Evolutionary conservation across 2,888 invertebrate species (phyloP).

Genomic region (Blera fallax): DNA sequence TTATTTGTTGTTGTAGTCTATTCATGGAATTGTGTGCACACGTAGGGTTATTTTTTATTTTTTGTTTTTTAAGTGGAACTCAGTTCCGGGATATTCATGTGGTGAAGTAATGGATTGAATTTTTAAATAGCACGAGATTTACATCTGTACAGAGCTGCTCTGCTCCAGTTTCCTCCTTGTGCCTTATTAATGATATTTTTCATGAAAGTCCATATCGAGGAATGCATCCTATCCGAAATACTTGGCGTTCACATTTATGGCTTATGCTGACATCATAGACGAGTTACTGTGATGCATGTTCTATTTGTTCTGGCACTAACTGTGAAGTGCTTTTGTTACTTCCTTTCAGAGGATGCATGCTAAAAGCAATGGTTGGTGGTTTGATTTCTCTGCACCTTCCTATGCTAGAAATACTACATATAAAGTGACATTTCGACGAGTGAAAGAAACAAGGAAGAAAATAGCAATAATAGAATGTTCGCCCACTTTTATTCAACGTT

Average conservation of each 20-base stretch:
- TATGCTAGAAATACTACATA: conserved; percentile 20
- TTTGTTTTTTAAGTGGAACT: conserved; percentile 15
- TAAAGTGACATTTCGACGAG: conserved; percentile 44
- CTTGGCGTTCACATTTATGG: conserved; percentile 34
- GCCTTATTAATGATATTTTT: conserved; percentile 39
- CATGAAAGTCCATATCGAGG: conserved; percentile 49
- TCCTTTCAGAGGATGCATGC: conserved; percentile 38
- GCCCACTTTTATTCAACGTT: conserved; percentile 50
- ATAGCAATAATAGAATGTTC: conserved; percentile 58
- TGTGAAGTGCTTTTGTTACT: conserved; percentile 55
- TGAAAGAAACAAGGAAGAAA: conserved; percentile 66
- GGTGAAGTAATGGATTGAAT: conserved; percentile 46
- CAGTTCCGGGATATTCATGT: conserved; percentile 40
- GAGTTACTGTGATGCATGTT: conserved; percentile 14
- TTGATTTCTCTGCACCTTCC: conserved; percentile 37
- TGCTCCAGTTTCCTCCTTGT: conserved; percentile 34
- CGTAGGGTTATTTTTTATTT: conserved; percentile 19
- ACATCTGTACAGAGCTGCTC: conserved; percentile 33
- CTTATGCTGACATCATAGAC: conserved; percentile 13
- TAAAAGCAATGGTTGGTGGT: conserved; percentile 49
- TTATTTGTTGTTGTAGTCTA: background rate
- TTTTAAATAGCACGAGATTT: conserved; percentile 55
- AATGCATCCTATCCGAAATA: conserved; percentile 24
- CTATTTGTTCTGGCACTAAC: conserved; percentile 48
- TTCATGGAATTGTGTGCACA: conserved; percentile 29